Conservation (phyloP, 2,888 invertebrate genomes). For the Nephrotoma flavescens region DNA sequence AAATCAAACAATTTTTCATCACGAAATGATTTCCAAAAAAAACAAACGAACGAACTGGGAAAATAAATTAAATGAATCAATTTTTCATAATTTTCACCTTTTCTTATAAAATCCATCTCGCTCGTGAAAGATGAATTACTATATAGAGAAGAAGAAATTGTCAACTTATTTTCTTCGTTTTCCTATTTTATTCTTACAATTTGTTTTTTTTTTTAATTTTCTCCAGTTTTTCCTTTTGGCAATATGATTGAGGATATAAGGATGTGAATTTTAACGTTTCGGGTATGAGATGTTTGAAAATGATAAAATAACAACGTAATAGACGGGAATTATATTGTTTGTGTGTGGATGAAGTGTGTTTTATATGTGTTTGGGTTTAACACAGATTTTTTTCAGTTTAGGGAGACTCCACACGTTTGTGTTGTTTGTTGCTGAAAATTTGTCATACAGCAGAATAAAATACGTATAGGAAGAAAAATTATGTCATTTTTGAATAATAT, state of each 20-base stretch:
- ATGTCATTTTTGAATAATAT: neutral
- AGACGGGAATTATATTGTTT: neutral
- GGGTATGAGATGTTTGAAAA: neutral
- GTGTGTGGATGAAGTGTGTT: neutral
- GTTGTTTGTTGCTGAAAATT: neutral
- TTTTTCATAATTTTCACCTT: neutral
- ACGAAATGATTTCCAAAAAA: neutral
- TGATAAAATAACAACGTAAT: neutral
- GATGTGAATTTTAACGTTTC: neutral
- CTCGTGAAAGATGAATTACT: neutral
- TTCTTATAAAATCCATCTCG: neutral
- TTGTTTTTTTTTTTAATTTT: neutral
- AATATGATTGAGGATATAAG: neutral
- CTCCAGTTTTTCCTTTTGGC: neutral
- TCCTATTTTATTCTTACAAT: neutral
- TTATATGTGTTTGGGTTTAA: neutral
- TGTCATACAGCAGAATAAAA: neutral
- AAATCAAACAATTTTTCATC: neutral
- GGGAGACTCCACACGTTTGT: neutral
- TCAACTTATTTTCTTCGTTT: neutral
- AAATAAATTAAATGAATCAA: neutral
- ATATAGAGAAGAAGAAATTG: neutral
- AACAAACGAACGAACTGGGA: neutral
- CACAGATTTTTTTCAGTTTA: neutral
- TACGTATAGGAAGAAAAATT: neutral